phyloP scores from a whole-genome alignment of 1,140 invertebrate genomes.

The Hestina assimilis region DNA sequence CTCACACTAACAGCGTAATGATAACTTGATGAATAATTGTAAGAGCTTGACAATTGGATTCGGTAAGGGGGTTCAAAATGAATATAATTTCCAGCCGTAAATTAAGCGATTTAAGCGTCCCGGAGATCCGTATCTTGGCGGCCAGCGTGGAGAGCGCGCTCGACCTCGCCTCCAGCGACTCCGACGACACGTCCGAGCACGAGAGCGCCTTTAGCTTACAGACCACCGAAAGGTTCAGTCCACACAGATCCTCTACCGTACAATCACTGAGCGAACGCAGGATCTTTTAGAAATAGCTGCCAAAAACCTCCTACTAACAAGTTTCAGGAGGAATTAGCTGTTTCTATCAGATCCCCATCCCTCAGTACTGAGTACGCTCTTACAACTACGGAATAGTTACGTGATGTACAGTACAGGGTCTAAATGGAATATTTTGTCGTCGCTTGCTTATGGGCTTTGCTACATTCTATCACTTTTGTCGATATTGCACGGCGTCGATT shows the following conservation, averaged over 20 bases:
- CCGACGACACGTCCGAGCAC: slow-evolving; percentile 70
- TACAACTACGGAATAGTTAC: too few species aligned
- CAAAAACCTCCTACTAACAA: too few species aligned
- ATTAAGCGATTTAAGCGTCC: slow-evolving; percentile 83
- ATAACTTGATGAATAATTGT: not conserved
- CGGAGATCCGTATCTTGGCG: slow-evolving; percentile 87
- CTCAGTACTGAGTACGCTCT: too few species aligned
- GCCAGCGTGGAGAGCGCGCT: slow-evolving; percentile 87
- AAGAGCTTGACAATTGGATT: not conserved
- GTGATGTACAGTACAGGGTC: slow-evolving; percentile 42
- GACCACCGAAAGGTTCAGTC: slow-evolving; percentile 60
- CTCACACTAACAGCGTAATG: slow-evolving; percentile 5
- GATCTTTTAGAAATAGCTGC: too few species aligned
- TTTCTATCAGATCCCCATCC: too few species aligned
- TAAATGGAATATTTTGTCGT: slow-evolving; percentile 38
- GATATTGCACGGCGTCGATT: slow-evolving; percentile 1
- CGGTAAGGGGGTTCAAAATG: slow-evolving; percentile 23
- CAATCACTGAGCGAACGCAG: too few species aligned
- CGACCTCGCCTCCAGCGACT: slow-evolving; percentile 65
- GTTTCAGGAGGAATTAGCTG: too few species aligned
- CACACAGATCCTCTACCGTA: slow-evolving; percentile 34
- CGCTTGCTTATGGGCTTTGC: slow-evolving; percentile 24
- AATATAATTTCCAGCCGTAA: slow-evolving; percentile 79
- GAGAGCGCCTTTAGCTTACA: slow-evolving; percentile 73
- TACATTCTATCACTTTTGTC: not conserved